Evolutionary conservation across 2,113 vertebrate genomes (phyloP).

Genomic region (Jaculus jaculus): DNA sequence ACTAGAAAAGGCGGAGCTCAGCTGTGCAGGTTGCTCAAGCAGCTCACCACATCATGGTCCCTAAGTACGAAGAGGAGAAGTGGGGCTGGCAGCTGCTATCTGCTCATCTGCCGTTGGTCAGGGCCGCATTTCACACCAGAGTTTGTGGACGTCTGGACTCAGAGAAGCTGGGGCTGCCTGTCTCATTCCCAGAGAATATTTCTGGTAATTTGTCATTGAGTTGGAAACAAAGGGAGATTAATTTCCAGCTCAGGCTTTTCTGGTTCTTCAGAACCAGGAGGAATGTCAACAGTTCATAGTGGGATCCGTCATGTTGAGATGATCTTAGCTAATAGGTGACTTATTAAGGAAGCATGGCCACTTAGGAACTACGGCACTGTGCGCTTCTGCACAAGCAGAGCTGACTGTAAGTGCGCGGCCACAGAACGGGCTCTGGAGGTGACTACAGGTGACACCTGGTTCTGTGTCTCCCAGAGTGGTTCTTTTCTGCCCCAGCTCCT

Average conservation of each 20-base stretch:
- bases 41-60: not conserved
- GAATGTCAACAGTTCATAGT: not conserved
- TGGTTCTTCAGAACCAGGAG: not conserved
- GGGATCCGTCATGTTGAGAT: not conserved
- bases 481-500: not conserved
- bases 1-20: not conserved
- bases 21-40: not conserved
- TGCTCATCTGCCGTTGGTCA: not conserved
- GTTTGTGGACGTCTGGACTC: not conserved
- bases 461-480: not conserved
- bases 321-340: not conserved
- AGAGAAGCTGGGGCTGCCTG: not conserved
- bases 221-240: not conserved
- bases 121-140: not conserved
- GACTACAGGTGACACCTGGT: not conserved
- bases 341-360: not conserved
- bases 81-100: not conserved
- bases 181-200: not conserved
- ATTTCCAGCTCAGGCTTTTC: not conserved
- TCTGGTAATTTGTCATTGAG: not conserved
- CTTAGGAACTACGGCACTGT: not conserved
- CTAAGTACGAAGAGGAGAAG: not conserved
- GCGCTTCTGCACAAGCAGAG: not conserved
- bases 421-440: not conserved
- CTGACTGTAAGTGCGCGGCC: not conserved